A percentile compares a stretch with the other conserved stretches of the same genome.
phyloP scores from a whole-genome alignment of 2,797 vertebrate species.

The Babyrousa celebensis region DNA sequence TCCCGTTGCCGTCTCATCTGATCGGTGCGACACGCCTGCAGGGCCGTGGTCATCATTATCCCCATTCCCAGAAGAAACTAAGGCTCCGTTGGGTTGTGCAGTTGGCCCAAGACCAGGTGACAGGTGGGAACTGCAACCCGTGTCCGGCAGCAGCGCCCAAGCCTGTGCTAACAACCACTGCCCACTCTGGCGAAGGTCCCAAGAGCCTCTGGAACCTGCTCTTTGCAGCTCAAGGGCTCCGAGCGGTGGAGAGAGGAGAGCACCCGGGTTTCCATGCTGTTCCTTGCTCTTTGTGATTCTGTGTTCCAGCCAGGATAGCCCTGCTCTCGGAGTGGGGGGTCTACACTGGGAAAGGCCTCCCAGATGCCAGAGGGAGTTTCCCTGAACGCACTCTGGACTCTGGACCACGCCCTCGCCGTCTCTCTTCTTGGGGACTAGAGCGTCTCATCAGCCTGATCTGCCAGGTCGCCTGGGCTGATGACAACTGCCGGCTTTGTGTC shows the following conservation, averaged over 20 bases:
- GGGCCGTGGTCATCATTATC: background rate
- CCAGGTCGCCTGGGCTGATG: background rate
- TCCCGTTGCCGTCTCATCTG: background rate
- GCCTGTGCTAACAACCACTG: rapidly evolving
- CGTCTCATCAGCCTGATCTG: background rate
- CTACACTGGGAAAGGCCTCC: background rate
- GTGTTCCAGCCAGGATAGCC: rapidly evolving
- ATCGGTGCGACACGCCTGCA: rapidly evolving
- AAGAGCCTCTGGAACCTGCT: background rate
- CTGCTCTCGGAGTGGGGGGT: background rate
- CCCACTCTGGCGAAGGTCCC: background rate
- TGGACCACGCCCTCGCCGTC: rapidly evolving
- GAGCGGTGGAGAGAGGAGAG: too few species aligned
- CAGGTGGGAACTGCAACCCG: background rate
- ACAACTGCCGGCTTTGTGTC: background rate
- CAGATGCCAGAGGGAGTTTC: background rate
- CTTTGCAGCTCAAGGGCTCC: background rate
- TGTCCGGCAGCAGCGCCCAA: rapidly evolving
- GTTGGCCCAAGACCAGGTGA: background rate
- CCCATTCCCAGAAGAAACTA: background rate
- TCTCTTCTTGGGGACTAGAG: background rate
- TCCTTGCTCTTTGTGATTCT: background rate
- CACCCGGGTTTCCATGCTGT: background rate
- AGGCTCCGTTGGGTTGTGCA: background rate
- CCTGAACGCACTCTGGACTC: background rate